phyloP scores from a whole-genome alignment of 2,888 invertebrate species.

The Drosophila flavopinicola region DNA sequence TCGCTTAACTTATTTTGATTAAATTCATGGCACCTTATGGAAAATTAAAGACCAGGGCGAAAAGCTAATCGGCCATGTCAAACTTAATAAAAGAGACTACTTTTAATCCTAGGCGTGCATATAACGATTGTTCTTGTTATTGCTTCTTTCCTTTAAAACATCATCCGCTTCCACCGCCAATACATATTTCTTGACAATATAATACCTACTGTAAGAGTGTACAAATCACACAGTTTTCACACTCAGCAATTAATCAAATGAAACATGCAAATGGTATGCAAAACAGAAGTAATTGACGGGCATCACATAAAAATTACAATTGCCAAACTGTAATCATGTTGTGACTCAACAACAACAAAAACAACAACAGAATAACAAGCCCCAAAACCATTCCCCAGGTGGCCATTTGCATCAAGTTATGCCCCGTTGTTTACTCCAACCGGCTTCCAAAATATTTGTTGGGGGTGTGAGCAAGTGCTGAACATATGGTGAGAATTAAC shows the following conservation, averaged over 20 bases:
- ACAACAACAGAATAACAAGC: slow-evolving; percentile 8
- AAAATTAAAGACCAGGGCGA: slow-evolving; percentile 14
- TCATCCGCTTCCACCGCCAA: no score
- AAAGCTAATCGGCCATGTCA: neutral
- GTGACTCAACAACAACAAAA: slow-evolving; percentile 4
- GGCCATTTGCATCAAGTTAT: slow-evolving; percentile 38
- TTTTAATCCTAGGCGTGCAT: no score
- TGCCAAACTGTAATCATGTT: slow-evolving; percentile 38
- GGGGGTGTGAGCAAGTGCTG: neutral
- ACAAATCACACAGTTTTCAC: slow-evolving; percentile 3
- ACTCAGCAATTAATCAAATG: slow-evolving; percentile 14
- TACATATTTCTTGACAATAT: no score
- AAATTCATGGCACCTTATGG: slow-evolving; percentile 40
- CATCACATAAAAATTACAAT: slow-evolving; percentile 26
- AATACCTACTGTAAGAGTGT: no score
- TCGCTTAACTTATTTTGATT: slow-evolving; percentile 34
- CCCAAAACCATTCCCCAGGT: slow-evolving; percentile 34
- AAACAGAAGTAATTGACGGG: slow-evolving; percentile 16
- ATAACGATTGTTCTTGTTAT: no score
- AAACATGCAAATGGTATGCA: slow-evolving; percentile 13
- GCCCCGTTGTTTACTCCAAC: slow-evolving; percentile 26
- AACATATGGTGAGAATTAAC: slow-evolving; percentile 69
- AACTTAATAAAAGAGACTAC: neutral
- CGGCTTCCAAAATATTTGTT: slow-evolving; percentile 3
- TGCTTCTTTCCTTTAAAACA: no score